Percentiles rank a stretch among this genome's conserved stretches.
Evolutionary conservation across 2,113 vertebrate genomes (phyloP).

Genomic region (Hucho hucho): DNA sequence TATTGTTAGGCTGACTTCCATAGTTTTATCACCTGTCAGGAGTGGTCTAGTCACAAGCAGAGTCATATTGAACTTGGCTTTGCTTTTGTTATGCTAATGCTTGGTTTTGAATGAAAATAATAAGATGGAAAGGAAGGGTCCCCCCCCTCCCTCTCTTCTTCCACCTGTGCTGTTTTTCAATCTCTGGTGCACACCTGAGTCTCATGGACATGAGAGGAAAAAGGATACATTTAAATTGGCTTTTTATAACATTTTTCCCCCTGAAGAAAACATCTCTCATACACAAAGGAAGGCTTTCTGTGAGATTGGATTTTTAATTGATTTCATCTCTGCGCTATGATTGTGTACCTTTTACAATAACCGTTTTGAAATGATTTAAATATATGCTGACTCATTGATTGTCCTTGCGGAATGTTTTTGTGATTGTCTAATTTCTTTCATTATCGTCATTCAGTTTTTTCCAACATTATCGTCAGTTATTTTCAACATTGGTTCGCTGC

Average conservation of each 20-base stretch:
- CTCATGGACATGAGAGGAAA: slow-evolving; percentile 10
- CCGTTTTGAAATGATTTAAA: not conserved
- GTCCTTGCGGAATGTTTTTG: not conserved
- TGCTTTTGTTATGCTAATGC: slow-evolving; percentile 45
- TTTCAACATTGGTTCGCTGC: not conserved
- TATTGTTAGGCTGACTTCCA: slow-evolving; percentile 19
- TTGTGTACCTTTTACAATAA: not conserved
- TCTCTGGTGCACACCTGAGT: slow-evolving; percentile 9
- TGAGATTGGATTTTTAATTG: slow-evolving; percentile 17
- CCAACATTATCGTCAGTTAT: not conserved
- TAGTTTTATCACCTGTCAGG: not conserved
- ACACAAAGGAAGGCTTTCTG: slow-evolving; percentile 14
- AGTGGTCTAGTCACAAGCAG: slow-evolving; percentile 17
- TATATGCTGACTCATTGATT: not conserved
- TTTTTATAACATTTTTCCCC: slow-evolving; percentile 21
- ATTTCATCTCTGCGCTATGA: not conserved
- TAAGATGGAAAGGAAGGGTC: not conserved
- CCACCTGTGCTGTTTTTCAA: not conserved
- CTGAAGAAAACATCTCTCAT: slow-evolving; percentile 8
- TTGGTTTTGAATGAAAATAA: slow-evolving; percentile 40
- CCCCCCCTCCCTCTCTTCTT: not conserved
- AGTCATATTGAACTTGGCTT: slow-evolving; percentile 11
- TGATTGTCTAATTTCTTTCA: slow-evolving; percentile 2
- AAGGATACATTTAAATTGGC: slow-evolving; percentile 38
- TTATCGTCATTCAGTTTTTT: not conserved